Evolutionary conservation across 2,113 vertebrate genomes (phyloP), one percentile per base, ranked within the genome.

Genomic region (Typhlomys cinereus): DNA sequence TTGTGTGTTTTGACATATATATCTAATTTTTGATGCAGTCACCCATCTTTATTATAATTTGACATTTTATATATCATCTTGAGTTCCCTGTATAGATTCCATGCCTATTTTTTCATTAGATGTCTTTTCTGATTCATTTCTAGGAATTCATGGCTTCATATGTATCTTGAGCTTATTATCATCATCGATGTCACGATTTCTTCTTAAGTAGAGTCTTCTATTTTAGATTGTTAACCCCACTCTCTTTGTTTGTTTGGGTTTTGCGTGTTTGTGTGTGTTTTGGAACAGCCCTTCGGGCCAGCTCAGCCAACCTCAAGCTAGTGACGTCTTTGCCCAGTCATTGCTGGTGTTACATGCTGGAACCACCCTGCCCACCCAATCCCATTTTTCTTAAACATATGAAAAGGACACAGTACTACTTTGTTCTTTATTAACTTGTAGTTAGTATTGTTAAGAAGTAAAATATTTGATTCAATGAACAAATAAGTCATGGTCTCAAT

Each of bases 151-250:
- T 21, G 64, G 4, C 48, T 85, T 52, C 11, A 21, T 52, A 3
- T 85, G 11, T 88, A 46, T 81, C 78, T n/a, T 89, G 9, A 76
- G 74, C 44, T 73, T 86, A 12, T 76, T 57, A 25, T 78, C 36
- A 27, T 79, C 50, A 83, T 39, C n/a, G n/a, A n/a, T n/a, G n/a
- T n/a, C n/a, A n/a, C n/a, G n/a, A n/a, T 36, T 87, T 83, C 54
- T 29, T 85, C 13, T 20, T 76, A 50, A 80, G 88, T 74, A 62
- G 5, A 83, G 75, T n/a, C 17, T 64, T 93, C 66, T 20, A 46
- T 91, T 95, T 93, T 79, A 48, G 83, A 71, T 91, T 85, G 62
- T 71, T 89, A 41, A 74, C 44, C 39, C 88, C 8, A 2, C 14
- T 0, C 25, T 17, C 20, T 52, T n/a, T n/a, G n/a, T n/a, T n/a